Conservation (phyloP, 2,113 vertebrate genomes). For the Engraulis encrasicolus region DNA sequence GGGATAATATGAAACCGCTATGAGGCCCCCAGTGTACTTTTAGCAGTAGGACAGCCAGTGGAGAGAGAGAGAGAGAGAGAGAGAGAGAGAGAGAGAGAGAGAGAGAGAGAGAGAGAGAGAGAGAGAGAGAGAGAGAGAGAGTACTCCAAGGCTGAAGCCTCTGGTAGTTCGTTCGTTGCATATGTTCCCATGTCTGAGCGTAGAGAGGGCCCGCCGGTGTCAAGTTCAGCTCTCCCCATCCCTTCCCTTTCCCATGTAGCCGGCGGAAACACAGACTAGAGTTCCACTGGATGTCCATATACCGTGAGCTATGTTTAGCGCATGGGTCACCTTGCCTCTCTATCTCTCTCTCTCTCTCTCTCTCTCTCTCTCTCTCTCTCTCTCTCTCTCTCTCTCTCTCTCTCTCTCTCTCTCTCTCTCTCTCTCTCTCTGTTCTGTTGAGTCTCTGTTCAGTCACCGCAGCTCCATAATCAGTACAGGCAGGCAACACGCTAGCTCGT, state of each 20-base stretch:
- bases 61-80: no score
- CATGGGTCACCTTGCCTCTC: constrained; percentile 26
- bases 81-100: no score
- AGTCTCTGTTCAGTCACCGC: constrained; percentile 9
- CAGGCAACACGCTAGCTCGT: constrained; percentile 4
- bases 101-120: no score
- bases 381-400: no score
- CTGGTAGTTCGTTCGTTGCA: constrained; percentile 29
- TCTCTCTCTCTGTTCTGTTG: no score
- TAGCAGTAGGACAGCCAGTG: not conserved
- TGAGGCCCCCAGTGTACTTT: not conserved
- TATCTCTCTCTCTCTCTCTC: no score
- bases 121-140: no score
- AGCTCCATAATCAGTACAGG: constrained; percentile 5
- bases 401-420: no score
- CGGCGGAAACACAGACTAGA: not conserved
- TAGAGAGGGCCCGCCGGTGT: constrained; percentile 50
- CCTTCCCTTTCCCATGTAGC: not conserved
- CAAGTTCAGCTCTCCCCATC: constrained; percentile 35
- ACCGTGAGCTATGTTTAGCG: constrained; percentile 13
- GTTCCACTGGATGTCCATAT: not conserved
- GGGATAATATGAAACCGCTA: not conserved
- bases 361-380: no score
- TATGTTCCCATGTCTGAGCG: constrained; percentile 50
- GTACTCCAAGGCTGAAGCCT: not conserved